A percentile compares a stretch with the other conserved stretches of the same genome.
These are phyloP conservation scores for Atopsyche davidsoni DNA, from an alignment of 1,140 invertebrate species.

Conservation along the genomic window DNA sequence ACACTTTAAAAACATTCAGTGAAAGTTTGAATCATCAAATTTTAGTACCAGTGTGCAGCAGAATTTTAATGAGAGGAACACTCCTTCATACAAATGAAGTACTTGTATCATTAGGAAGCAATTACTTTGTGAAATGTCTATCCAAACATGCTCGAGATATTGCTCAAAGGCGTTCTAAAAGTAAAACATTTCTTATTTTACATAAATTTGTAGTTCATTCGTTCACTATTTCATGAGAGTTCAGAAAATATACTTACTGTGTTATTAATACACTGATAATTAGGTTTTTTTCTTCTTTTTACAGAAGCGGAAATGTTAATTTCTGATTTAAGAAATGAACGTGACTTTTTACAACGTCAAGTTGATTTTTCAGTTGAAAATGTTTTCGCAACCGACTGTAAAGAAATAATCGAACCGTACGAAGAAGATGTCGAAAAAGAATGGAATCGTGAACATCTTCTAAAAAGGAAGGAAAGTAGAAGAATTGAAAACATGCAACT, in stretches of 20 bases:
- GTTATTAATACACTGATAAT: constrained; percentile 5
- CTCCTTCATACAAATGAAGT: constrained; percentile 73
- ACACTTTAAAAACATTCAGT: constrained; percentile 36
- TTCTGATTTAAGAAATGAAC: constrained; percentile 46
- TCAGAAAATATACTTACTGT: constrained; percentile 8
- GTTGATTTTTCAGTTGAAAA: constrained; percentile 41
- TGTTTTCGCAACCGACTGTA: constrained; percentile 35
- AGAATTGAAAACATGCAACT: constrained; percentile 31
- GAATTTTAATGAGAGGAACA: constrained; percentile 63
- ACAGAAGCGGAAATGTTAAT: constrained; percentile 50
- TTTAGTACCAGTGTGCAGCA: constrained; percentile 60
- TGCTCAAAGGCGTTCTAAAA: constrained; percentile 54
- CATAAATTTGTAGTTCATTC: not conserved
- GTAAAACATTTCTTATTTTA: constrained; percentile 35
- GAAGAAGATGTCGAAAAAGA: constrained; percentile 52
- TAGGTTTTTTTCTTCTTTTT: constrained; percentile 28
- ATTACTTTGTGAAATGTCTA: constrained; percentile 67
- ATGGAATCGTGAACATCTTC: constrained; percentile 46
- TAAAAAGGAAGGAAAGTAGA: constrained; percentile 38
- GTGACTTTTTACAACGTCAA: constrained; percentile 46
- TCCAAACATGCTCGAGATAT: constrained; percentile 58
- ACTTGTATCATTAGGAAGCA: constrained; percentile 62
- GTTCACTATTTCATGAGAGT: not conserved
- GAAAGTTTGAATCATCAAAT: constrained; percentile 43
- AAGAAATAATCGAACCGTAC: constrained; percentile 56